Evolutionary conservation across 2,888 invertebrate species (phyloP).

Genomic region (Nycteola revayana): DNA sequence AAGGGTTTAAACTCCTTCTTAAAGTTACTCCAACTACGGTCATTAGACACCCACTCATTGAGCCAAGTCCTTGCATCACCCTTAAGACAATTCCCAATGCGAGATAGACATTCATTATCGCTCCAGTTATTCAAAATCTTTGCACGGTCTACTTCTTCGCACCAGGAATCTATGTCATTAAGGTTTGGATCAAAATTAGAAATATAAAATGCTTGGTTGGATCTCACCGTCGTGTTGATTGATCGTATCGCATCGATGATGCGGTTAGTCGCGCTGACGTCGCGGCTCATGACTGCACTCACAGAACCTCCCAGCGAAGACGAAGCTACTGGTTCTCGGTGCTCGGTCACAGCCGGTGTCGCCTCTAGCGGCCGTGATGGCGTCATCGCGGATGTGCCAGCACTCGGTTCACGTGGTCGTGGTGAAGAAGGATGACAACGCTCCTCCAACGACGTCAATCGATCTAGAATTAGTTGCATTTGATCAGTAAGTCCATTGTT

Average conservation of each 20-base stretch:
- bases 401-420: not conserved
- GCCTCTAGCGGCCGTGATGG: not conserved
- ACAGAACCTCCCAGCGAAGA: not conserved
- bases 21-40: constrained; percentile 25
- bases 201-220: constrained; percentile 2
- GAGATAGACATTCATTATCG: constrained; percentile 4
- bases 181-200: constrained; percentile 4
- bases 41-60: constrained; percentile 14
- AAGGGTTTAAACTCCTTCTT: constrained; percentile 19
- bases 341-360: not conserved
- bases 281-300: not conserved
- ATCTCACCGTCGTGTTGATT: not conserved
- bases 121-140: constrained; percentile 1
- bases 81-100: constrained; percentile 5
- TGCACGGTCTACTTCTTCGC: constrained; percentile 5
- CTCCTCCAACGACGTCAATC: not conserved
- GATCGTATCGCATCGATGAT: not conserved
- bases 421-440: not conserved
- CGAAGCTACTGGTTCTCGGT: not conserved
- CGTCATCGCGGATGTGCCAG: not conserved
- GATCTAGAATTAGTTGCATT: not conserved
- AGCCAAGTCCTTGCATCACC: not conserved
- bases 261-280: not conserved
- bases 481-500: too few species aligned
- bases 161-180: constrained; percentile 5